These are phyloP conservation scores for Pseudomyrmex flavicornis DNA, from an alignment of 1,140 invertebrate species.

Conservation along the genomic window DNA sequence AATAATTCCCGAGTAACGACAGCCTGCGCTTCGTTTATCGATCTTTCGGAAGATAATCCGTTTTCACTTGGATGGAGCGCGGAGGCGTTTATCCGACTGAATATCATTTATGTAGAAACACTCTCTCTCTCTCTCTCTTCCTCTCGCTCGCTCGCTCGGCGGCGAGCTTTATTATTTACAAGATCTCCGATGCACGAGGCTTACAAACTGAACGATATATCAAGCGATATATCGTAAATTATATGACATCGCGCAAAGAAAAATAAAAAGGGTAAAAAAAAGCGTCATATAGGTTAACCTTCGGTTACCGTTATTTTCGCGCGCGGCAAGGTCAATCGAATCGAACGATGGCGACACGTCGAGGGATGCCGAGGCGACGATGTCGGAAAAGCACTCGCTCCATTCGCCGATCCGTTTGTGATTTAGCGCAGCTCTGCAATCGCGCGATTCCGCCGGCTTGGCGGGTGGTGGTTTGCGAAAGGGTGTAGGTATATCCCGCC, in stretches of 20 bases:
- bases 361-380: neutral
- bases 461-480: slow-evolving; percentile 59
- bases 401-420: slow-evolving; percentile 67
- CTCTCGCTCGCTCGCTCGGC: slow-evolving; percentile 5
- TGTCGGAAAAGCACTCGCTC: slow-evolving; percentile 52
- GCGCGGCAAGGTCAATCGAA: slow-evolving; percentile 43
- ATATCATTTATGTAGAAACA: slow-evolving; percentile 55
- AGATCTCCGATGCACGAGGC: neutral
- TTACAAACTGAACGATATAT: slow-evolving; percentile 18
- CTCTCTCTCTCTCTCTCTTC: neutral
- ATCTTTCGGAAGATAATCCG: slow-evolving; percentile 6
- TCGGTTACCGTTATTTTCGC: slow-evolving; percentile 24
- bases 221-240: slow-evolving; percentile 62
- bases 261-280: too few relatives aligned
- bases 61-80: slow-evolving; percentile 39
- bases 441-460: slow-evolving; percentile 62
- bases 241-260: slow-evolving; percentile 2
- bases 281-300: neutral
- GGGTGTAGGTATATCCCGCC: slow-evolving; percentile 48
- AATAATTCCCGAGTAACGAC: slow-evolving; percentile 40
- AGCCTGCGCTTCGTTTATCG: slow-evolving; percentile 42
- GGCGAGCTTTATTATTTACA: slow-evolving; percentile 43
- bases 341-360: slow-evolving; percentile 10
- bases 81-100: slow-evolving; percentile 24
- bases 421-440: slow-evolving; percentile 71